Conservation (phyloP, 2,113 vertebrate species). For the Ceyx margarethae region DNA sequence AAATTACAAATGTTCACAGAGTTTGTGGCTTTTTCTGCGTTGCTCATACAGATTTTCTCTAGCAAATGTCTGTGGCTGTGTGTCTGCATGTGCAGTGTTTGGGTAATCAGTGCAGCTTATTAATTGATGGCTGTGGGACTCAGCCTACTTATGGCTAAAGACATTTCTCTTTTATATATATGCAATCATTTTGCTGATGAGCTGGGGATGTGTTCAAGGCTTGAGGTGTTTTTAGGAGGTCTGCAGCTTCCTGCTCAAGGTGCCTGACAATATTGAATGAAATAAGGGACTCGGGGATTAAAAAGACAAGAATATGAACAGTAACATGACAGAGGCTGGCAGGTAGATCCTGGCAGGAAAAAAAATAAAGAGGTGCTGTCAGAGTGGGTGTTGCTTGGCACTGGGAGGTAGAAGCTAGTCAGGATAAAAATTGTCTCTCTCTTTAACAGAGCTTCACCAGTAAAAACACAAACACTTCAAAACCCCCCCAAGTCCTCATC, state of each 20-base stretch:
- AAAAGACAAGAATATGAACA: conserved; percentile 22
- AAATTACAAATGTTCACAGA: background rate
- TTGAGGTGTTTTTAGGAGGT: background rate
- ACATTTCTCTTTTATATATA: background rate
- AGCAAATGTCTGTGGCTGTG: background rate
- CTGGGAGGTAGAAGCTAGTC: background rate
- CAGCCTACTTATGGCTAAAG: background rate
- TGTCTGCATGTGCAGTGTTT: background rate
- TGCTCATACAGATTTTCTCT: background rate
- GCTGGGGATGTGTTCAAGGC: background rate
- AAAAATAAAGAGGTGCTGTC: background rate
- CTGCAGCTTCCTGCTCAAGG: background rate
- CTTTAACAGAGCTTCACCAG: background rate
- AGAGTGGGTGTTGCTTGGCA: background rate
- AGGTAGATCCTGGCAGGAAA: background rate
- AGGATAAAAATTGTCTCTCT: background rate
- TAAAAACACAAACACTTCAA: conserved; percentile 1
- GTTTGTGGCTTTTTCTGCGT: background rate
- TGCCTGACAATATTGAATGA: background rate
- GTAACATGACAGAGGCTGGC: conserved; percentile 5
- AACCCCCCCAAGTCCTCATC: background rate
- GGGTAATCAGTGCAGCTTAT: background rate
- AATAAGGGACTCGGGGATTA: background rate
- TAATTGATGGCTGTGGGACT: background rate
- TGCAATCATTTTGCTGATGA: background rate